Base-by-base conservation (phyloP, 2,797 vertebrate genomes). In the Enteromius radiatus region DNA sequence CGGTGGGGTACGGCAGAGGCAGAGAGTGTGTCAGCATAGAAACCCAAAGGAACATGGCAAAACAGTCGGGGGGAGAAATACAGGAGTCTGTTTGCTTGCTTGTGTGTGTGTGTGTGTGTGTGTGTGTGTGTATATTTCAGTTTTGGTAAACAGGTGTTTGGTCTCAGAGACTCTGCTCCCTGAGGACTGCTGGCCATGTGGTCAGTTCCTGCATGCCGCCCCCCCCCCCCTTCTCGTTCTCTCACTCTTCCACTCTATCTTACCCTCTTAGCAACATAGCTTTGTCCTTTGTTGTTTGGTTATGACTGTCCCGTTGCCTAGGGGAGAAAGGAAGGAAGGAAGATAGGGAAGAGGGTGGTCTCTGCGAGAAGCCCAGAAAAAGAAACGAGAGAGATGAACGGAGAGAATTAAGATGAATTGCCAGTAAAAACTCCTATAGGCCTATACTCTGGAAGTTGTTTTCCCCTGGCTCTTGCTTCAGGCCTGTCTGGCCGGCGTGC, bases 241-340 rank as follows among this genome's bases (percentile, higher is more conserved):
- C 81, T 26, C 41, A 0, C 33, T 79, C 76, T 81, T 76, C 63
- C 81, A 80, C 59, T 81, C 33, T 79, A 65, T 82, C 67, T 81
- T 70, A 84, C 41, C 78, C 76, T 86, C 85, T 43, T 65, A 76
- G 63, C 78, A 81, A 77, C 71, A 74, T 26, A 71, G 77, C 54
- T 84, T 83, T 80, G 80, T 85, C 71, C 61, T 76, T 80, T 85
- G 84, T 84, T 76, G 82, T 87, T 86, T 86, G 73, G 80, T 74
- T 74, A 70, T 84, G 76, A 80, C 47, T 43, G 28, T 76, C 65
- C 49, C 83, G 71, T 86, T 86, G 86, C 76, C 79, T 76, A 85
- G 73, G 54, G 90, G 86, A 90, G 85, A 90, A 88, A 91, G 89
- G 89, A 87, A 88, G 91, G 28, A 78, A 87, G 86, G 82, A 88